phyloP scores from a whole-genome alignment of 2,797 vertebrate species.

The Spheniscus humboldti region DNA sequence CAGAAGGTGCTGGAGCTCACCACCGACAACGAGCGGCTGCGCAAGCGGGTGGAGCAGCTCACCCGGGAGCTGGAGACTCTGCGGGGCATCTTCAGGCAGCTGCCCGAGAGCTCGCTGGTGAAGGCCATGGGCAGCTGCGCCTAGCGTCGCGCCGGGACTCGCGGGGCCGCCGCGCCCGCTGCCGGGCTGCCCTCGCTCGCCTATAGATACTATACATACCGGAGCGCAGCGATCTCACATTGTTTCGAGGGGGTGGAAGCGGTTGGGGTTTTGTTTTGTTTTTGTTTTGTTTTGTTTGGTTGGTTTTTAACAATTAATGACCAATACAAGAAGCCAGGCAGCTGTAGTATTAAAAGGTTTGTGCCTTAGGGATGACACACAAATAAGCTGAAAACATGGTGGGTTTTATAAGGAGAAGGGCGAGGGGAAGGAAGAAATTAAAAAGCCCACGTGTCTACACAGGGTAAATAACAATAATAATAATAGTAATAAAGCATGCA shows the following conservation, averaged over 20 bases:
- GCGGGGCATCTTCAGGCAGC: constrained; percentile 94
- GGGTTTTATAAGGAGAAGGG: constrained; percentile 17
- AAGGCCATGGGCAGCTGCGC: constrained; percentile 91
- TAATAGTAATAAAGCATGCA: constrained; percentile 25
- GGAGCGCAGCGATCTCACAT: neutral
- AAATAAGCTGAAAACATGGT: constrained; percentile 51
- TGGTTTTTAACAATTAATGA: neutral
- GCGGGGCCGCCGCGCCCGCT: neutral
- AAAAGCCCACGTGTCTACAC: constrained; percentile 59
- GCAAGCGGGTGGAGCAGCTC: constrained; percentile 93
- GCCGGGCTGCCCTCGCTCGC: neutral
- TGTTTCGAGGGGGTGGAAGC: neutral
- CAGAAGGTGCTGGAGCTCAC: constrained; percentile 94
- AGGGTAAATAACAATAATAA: constrained; percentile 60
- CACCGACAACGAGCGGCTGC: constrained; percentile 91
- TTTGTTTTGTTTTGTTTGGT: neutral
- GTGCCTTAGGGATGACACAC: constrained; percentile 72
- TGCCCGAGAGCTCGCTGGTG: constrained; percentile 90
- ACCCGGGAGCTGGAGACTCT: constrained; percentile 93
- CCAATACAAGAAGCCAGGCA: constrained; percentile 46
- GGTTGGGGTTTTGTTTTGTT: neutral
- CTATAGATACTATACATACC: neutral
- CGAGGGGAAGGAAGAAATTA: neutral
- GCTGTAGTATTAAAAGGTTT: constrained; percentile 63
- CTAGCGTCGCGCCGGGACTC: constrained; percentile 53